Evolutionary conservation across 2,113 vertebrate genomes (phyloP).

Genomic region (Microcebus murinus): DNA sequence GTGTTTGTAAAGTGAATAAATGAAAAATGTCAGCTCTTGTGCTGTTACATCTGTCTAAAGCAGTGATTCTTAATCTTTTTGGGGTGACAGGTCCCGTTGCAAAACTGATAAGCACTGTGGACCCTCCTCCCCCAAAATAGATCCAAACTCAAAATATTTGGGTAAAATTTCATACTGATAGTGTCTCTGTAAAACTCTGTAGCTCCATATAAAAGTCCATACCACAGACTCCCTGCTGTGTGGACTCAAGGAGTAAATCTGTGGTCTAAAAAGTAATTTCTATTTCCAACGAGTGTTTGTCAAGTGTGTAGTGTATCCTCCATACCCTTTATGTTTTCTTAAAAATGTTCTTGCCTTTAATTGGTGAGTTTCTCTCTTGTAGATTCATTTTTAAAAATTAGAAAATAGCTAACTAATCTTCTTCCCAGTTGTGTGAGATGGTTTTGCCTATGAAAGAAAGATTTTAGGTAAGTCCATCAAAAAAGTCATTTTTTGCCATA

Average conservation of each 20-base stretch:
- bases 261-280: background rate
- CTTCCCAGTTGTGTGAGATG: background rate
- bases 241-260: background rate
- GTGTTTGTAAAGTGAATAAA: background rate
- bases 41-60: background rate
- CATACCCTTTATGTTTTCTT: background rate
- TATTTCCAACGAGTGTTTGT: background rate
- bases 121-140: background rate
- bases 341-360: background rate
- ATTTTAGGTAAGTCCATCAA: background rate
- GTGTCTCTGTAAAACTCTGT: background rate
- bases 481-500: background rate
- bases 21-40: too few relatives aligned
- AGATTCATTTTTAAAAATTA: background rate
- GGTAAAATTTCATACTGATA: background rate
- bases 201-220: too few relatives aligned
- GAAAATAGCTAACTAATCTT: background rate
- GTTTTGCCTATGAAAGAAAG: background rate
- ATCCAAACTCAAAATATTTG: constrained; percentile 22
- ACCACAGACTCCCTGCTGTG: background rate
- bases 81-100: background rate
- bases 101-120: background rate
- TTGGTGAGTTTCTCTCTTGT: background rate
- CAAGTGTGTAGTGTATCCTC: background rate
- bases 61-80: background rate